Conservation (phyloP, 1,140 invertebrate species). For the Lamellibrachia luymesi region DNA sequence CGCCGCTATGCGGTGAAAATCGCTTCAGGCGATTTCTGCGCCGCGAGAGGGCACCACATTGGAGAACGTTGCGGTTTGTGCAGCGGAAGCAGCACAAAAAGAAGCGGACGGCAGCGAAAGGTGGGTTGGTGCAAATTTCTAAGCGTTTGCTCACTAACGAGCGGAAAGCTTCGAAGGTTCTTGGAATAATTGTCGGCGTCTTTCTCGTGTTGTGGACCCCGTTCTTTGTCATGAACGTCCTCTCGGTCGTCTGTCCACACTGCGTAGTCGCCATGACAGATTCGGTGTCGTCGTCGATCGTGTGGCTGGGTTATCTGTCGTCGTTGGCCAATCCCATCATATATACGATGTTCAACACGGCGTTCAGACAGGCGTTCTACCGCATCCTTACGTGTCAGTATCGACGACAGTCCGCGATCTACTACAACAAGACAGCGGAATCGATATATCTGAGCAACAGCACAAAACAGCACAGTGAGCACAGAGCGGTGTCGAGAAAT, state of each 20-base stretch:
- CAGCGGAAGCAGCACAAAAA: conserved; percentile 4
- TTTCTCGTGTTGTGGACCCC: conserved; percentile 56
- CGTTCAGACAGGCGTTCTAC: conserved; percentile 52
- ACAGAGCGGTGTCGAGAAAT: background rate
- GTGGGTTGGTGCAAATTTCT: conserved; percentile 21
- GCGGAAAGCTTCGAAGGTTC: conserved; percentile 51
- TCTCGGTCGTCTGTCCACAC: conserved; percentile 41
- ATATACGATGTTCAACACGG: conserved; percentile 57
- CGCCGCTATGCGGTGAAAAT: background rate
- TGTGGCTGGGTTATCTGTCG: conserved; percentile 57
- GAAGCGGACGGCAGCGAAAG: conserved; percentile 22
- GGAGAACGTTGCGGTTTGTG: background rate
- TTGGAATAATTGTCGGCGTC: conserved; percentile 55
- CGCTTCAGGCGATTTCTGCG: background rate
- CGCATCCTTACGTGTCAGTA: conserved; percentile 48
- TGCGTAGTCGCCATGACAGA: conserved; percentile 39
- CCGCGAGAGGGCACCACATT: background rate
- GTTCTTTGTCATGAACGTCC: conserved; percentile 54
- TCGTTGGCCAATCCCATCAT: conserved; percentile 58
- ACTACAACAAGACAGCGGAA: background rate
- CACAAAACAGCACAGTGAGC: background rate
- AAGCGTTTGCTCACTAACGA: conserved; percentile 51
- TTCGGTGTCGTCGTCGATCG: conserved; percentile 47
- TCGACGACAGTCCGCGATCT: background rate
- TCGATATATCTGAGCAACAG: background rate